phyloP scores from a whole-genome alignment of 35 echinoderm and acorn worm species.

The Lytechinus variegatus region DNA sequence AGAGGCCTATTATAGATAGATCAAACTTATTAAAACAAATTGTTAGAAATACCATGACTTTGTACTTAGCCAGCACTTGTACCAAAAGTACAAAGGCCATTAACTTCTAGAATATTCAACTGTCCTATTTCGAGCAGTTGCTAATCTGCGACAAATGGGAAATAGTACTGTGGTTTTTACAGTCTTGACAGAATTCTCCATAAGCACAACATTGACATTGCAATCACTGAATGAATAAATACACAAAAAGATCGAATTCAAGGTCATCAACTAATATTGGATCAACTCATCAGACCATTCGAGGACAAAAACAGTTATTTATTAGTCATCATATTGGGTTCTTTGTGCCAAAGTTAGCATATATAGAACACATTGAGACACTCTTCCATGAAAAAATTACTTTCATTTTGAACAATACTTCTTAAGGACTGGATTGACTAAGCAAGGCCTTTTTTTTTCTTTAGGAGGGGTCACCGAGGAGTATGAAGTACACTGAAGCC shows the following conservation, averaged over 20 bases:
- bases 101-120: constrained; percentile 13
- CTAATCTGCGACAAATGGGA: background rate
- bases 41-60: too few species aligned
- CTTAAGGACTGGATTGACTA: background rate
- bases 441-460: background rate
- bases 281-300: background rate
- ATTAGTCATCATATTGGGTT: background rate
- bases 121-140: background rate
- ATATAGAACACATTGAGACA: background rate
- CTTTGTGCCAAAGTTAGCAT: background rate
- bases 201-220: background rate
- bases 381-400: background rate
- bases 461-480: background rate
- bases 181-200: background rate
- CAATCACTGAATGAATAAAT: background rate
- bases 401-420: constrained; percentile 15
- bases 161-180: background rate
- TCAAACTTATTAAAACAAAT: too few species aligned
- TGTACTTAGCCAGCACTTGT: background rate
- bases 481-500: background rate
- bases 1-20: too few species aligned
- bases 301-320: constrained; percentile 19
- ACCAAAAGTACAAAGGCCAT: background rate
- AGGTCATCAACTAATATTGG: constrained; percentile 11
- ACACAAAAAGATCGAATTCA: background rate